Evolutionary conservation across 1,140 invertebrate species (phyloP), one percentile per base, ranked within the genome.

Genomic region (Ceratosolen fusciceps): DNA sequence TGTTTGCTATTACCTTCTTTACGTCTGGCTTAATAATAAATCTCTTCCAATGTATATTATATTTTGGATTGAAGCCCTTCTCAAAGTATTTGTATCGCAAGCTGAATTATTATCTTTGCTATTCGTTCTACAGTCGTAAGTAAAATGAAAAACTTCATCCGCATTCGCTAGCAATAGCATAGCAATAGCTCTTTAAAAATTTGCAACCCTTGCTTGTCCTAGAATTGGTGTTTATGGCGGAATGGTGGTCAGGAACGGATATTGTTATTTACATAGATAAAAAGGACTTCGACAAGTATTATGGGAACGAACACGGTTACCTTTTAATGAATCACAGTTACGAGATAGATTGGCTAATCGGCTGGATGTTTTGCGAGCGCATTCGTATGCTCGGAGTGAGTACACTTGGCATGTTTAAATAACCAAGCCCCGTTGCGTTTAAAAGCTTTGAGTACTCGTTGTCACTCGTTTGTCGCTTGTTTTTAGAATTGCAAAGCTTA

Each of bases 301-400:
- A 94, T 89, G 96, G 96, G 16, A 95, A 95, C 81, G 97, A 98
- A 86, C 96, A 98, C 91, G 95, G 93, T 21, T 93, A 97, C 84
- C 92, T 97, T 43, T 91, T 99, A 39, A 97, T 99, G 96, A 99
- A 99, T 89, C 98, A 99, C 87, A 94, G 93, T 72, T 99, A 97
- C 90, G 98, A 99, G 91, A 94, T 98, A 74, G 98, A 99, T 88
- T 99, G 98, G 96, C 89, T 98, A 0, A 93, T 96, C 84, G 96
- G 96, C 56, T 98, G 96, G 96, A 93, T 97, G 83, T 93, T 96
- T 80, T 95, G 94, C 86, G 96, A 98, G 81, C 92, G 95, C 83
- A 90, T 95, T 83, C 86, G 91, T 83, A 92, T 96, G 74, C 91
- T 98, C 79, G 96, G 96, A 71, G 95, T 96, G 92, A 52, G 49